Base-by-base conservation (phyloP, 2,113 vertebrate genomes). In the Strigops habroptila region DNA sequence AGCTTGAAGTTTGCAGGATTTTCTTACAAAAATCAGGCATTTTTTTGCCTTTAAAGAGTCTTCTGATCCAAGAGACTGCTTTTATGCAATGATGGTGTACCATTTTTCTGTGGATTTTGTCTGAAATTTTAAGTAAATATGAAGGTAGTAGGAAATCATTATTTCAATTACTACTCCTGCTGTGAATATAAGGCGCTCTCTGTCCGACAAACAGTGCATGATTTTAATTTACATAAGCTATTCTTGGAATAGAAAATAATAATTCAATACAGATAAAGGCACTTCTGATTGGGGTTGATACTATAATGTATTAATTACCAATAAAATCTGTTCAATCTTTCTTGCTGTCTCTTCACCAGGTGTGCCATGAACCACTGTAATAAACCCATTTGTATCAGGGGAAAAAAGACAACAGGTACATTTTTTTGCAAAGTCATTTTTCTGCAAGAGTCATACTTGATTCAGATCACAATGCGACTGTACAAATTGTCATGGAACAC, bases 91-190 rank as follows among this genome's bases (percentile, higher is more conserved):
- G 76, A 86, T 27, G 13, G 5, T 5, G 5, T 52, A 39, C 6
- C 5, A 3, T 14, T 64, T 90, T 95, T 86, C 71, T 91, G 12
- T 1, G 8, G 39, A n/a, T 80, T 91, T 88, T 89, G 27, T 68
- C 39, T 91, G 68, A 90, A 94, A 91, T 8, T 78, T n/a, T 52
- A 64, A 88, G 76, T 28, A 95, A 95, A 87, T 73, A 74, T 21
- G 31, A 94, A 83, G 70, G 67, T 44, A 68, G 31, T n/a, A 75
- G 70, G 57, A 88, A 94, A 91, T 83, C 52, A 33, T 94, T 93
- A 84, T 90, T 97, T 97, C 79, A 95, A 49, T 96, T 93, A 70
- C 64, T 78, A 27, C 18, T 85, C 55, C 74, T 89, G 82, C 69
- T 2, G 4, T 68, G 68, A 92, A 57, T 78, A 71, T 84, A 82